Conservation (phyloP, 2,113 vertebrate genomes). For the Semnornis frantzii region DNA sequence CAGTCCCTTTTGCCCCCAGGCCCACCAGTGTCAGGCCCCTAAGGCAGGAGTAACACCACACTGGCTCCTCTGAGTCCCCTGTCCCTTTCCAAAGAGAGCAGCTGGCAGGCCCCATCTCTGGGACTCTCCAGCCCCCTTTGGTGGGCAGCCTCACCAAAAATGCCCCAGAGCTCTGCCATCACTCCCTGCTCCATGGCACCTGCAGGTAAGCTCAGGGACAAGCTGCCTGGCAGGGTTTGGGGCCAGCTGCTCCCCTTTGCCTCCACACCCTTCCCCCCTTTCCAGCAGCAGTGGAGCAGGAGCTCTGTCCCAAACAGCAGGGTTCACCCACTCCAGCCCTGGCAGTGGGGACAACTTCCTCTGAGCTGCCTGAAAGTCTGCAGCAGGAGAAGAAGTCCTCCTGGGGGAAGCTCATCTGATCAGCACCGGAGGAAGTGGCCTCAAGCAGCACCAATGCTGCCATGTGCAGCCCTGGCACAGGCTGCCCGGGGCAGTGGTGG, state of each 20-base stretch:
- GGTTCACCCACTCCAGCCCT: background rate
- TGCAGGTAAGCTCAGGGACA: background rate
- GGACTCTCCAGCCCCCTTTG: background rate
- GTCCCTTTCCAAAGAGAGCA: background rate
- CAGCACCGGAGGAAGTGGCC: background rate
- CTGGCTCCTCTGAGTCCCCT: background rate
- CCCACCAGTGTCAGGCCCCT: background rate
- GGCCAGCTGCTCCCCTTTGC: background rate
- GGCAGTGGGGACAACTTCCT: background rate
- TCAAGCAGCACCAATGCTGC: background rate
- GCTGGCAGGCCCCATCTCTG: background rate
- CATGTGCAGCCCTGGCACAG: background rate
- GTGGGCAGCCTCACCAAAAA: background rate
- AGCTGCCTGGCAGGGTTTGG: fast-evolving
- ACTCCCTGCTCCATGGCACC: background rate
- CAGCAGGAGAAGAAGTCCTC: background rate
- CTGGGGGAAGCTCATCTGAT: background rate
- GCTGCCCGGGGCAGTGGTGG: background rate
- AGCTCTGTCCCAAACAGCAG: background rate
- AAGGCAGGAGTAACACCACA: fast-evolving
- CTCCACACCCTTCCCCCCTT: background rate
- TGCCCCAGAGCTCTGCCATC: background rate
- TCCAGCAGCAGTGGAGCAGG: background rate
- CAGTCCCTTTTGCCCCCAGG: background rate
- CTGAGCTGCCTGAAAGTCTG: background rate